Evolutionary conservation across 2,888 invertebrate species (phyloP).

Genomic region (Phorcus lineatus): DNA sequence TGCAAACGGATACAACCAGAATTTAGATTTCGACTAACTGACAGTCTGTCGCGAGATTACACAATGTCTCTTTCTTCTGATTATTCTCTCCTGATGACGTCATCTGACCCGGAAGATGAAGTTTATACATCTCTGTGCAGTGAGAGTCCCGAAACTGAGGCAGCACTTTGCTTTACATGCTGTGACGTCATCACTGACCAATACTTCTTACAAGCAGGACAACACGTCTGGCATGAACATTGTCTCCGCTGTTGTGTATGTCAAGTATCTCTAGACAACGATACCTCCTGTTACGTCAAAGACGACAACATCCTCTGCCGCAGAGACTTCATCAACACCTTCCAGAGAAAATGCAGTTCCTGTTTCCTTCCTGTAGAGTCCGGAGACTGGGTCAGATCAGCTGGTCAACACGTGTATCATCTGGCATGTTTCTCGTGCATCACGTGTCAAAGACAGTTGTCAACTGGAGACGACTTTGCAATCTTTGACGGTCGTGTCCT

Average conservation of each 20-base stretch:
- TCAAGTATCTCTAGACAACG: slow-evolving; percentile 89
- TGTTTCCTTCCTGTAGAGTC: neutral
- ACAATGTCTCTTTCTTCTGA: too few species aligned
- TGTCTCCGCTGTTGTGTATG: slow-evolving; percentile 95
- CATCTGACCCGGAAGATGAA: neutral
- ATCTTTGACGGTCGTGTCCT: slow-evolving; percentile 94
- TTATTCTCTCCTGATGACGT: too few species aligned
- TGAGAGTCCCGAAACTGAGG: neutral
- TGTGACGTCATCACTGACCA: slow-evolving; percentile 90
- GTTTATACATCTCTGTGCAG: neutral
- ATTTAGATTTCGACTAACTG: too few species aligned
- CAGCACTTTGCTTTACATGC: slow-evolving; percentile 83
- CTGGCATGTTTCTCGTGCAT: slow-evolving; percentile 99
- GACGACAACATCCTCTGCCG: slow-evolving; percentile 95
- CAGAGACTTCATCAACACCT: slow-evolving; percentile 85
- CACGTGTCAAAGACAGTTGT: slow-evolving; percentile 79
- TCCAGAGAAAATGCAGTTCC: neutral
- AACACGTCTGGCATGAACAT: slow-evolving; percentile 92
- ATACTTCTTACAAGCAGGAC: slow-evolving; percentile 91
- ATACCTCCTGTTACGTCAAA: slow-evolving; percentile 93
- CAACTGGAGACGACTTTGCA: slow-evolving; percentile 94
- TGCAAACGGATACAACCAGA: too few species aligned
- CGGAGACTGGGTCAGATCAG: slow-evolving; percentile 95
- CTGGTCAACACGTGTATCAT: slow-evolving; percentile 93
- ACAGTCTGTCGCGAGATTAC: too few species aligned